These are phyloP conservation scores for Pluvianellus socialis DNA, from an alignment of 2,113 vertebrate species.

Conservation along the genomic window DNA sequence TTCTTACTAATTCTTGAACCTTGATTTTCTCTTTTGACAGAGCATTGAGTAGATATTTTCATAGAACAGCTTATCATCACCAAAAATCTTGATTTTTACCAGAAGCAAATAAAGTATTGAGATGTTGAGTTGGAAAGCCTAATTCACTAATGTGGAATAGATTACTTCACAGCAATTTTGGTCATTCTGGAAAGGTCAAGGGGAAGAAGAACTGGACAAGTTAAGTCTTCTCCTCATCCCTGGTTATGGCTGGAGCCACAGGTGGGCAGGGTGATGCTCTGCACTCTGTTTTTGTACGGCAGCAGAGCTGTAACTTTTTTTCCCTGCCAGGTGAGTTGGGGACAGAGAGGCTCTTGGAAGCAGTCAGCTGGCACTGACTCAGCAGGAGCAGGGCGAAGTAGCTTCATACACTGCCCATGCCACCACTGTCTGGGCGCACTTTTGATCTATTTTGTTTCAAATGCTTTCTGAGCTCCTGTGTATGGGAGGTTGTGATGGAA, in stretches of 20 bases:
- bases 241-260: not conserved
- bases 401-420: rapidly evolving
- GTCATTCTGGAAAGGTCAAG: not conserved
- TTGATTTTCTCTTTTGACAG: not conserved
- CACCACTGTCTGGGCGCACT: rapidly evolving
- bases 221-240: not conserved
- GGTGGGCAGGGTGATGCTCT: rapidly evolving
- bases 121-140: not conserved
- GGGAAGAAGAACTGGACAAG: not conserved
- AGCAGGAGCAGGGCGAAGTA: not conserved
- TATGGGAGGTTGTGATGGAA: not conserved
- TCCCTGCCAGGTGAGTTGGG: not conserved
- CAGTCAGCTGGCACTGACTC: not conserved
- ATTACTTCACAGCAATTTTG: not conserved
- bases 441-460: not conserved
- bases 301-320: not conserved
- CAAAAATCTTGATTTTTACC: not conserved
- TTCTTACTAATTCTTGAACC: not conserved
- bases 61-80: not conserved
- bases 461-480: not conserved
- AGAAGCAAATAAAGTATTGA: not conserved
- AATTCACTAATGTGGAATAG: not conserved
- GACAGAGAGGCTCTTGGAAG: not conserved
- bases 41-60: not conserved
- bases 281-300: rapidly evolving